These are phyloP conservation scores for Pantherophis vulpinus DNA, from an alignment of 2,797 vertebrate species.

Conservation along the genomic window DNA sequence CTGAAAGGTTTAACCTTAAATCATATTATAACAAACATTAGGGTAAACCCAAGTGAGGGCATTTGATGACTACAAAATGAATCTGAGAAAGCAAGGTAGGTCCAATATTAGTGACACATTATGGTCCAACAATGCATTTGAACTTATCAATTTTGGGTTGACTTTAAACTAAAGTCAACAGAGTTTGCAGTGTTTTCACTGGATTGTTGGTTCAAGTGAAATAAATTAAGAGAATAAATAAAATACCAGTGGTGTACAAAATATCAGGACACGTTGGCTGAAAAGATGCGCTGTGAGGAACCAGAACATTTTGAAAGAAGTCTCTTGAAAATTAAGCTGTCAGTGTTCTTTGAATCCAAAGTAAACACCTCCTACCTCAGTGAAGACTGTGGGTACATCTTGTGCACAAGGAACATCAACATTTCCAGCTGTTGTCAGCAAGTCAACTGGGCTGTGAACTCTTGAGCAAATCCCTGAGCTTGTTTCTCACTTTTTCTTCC, in stretches of 20 bases:
- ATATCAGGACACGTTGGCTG: not conserved
- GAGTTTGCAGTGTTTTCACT: not conserved
- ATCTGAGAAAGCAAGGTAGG: not conserved
- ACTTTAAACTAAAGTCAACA: not conserved
- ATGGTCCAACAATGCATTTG: not conserved
- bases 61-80: not conserved
- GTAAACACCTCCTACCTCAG: constrained; percentile 20
- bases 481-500: constrained; percentile 11
- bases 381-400: constrained; percentile 30
- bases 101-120: not conserved
- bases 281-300: constrained; percentile 16
- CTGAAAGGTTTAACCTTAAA: not conserved
- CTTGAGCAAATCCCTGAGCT: constrained; percentile 12
- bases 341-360: constrained; percentile 16
- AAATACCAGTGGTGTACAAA: constrained; percentile 22
- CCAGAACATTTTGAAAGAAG: constrained; percentile 15
- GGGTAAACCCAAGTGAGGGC: not conserved
- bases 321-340: constrained; percentile 8
- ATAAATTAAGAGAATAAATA: constrained; percentile 10
- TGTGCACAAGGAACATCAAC: constrained; percentile 18
- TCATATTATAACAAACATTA: not conserved
- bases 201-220: constrained; percentile 14
- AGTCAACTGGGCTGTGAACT: constrained; percentile 29
- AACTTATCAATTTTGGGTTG: not conserved
- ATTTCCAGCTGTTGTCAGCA: constrained; percentile 28